Base-by-base conservation (phyloP, 2,797 vertebrate genomes). In the Xiphorhynchus erythropygius region DNA sequence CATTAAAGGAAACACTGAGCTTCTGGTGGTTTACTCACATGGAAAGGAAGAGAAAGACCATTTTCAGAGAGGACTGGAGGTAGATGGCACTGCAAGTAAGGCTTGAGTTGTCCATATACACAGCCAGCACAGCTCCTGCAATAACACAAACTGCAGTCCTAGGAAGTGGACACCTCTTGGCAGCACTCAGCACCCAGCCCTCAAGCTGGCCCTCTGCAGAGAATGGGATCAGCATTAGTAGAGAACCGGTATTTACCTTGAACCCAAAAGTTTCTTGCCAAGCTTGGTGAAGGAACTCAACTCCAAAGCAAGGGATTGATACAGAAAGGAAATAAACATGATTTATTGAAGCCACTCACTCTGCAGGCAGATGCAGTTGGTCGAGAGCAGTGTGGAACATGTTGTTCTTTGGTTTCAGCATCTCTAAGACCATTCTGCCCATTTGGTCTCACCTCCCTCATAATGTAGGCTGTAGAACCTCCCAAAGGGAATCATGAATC, bases 401-500 rank as follows among this genome's bases (percentile, higher is more conserved):
- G 44, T 35, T 80, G 76, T 76, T 89, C 73, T n/a, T 35, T 81
- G 57, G 63, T 77, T 91, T 79, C 79, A 83, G 56, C 56, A 82
- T 5, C 56, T 59, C 59, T 70, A 46, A 83, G 78, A 64, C 80
- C 77, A 59, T 84, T 92, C 77, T 90, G 25, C 52, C 89, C 77
- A 30, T 57, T 92, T 78, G 64, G 49, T 90, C 46, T 93, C 92
- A 93, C 77, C 71, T 96, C 84, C 80, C 41, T 90, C 88, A 49
- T 23, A 84, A 71, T 3, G 32, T 71, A 92, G 94, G 74, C 71
- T 94, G 82, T 37, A 93, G 82, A 56, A 19, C 35, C 44, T 94
- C 79, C 80, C 65, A 33, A 16, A 9, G 10, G 75, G 78, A 96
- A 95, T 87, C 57, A 62, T 12, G 23, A 87, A 59, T 68, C 82